phyloP scores from a whole-genome alignment of 2,888 invertebrate genomes.

The Lasius fuliginosus region DNA sequence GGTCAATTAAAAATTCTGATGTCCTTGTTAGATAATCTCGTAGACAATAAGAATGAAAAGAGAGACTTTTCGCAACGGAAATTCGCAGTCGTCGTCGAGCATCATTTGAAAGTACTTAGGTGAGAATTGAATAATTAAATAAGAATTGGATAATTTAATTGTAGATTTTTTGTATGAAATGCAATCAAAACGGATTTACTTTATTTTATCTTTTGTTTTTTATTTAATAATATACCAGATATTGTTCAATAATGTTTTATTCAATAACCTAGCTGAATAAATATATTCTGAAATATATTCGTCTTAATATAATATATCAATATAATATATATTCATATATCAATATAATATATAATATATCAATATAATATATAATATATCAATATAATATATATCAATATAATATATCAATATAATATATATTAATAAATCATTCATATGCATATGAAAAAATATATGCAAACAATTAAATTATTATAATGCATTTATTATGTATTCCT shows the following conservation, averaged over 20 bases:
- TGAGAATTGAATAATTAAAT: slow-evolving; percentile 44
- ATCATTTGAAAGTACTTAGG: slow-evolving; percentile 69
- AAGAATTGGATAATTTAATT: background rate
- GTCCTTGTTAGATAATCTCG: slow-evolving; percentile 58
- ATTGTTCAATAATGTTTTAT: too few relatives aligned
- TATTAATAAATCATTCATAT: background rate
- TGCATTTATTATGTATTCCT: background rate
- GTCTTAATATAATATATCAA: background rate
- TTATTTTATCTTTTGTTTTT: background rate
- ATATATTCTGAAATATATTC: background rate
- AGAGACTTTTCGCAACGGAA: background rate
- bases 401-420: background rate
- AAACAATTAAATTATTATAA: background rate
- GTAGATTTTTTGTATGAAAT: background rate
- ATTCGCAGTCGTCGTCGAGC: slow-evolving; percentile 61
- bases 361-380: background rate
- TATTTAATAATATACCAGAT: background rate
- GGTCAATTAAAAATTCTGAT: slow-evolving; percentile 70
- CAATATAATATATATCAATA: background rate
- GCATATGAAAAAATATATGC: background rate
- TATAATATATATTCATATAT: background rate
- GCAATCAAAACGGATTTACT: background rate
- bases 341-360: background rate
- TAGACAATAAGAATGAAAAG: slow-evolving; percentile 52
- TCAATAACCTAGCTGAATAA: background rate